Conservation (phyloP, 2,797 vertebrate species). For the Staurois parvus region DNA sequence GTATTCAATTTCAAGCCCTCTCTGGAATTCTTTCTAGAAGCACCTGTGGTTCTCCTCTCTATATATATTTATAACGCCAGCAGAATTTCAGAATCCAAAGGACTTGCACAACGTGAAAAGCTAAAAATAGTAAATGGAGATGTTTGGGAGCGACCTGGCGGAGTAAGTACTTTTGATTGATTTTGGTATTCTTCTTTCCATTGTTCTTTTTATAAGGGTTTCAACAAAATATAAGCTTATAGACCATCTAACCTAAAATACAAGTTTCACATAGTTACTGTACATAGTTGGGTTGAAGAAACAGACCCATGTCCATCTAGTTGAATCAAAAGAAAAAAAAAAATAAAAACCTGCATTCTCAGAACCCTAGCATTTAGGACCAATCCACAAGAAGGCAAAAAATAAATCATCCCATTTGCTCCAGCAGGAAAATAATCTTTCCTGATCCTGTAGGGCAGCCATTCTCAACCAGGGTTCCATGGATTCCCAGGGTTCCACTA, state of each 20-base stretch:
- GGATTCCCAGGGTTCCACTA: no score
- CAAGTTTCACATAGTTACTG: no score
- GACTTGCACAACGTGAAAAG: constrained; percentile 81
- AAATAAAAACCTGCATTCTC: no score
- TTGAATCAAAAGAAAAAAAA: no score
- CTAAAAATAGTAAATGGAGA: constrained; percentile 84
- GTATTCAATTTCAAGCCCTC: constrained; percentile 94
- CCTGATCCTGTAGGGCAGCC: no score
- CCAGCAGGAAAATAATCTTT: no score
- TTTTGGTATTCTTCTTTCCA: neutral
- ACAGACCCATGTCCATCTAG: no score
- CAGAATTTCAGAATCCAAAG: constrained; percentile 77
- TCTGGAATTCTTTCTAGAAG: constrained; percentile 93
- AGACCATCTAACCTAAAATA: neutral
- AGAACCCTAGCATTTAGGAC: no score
- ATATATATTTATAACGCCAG: constrained; percentile 95
- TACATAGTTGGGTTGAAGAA: no score
- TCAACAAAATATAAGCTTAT: neutral
- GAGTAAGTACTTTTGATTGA: constrained; percentile 80
- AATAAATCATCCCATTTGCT: no score
- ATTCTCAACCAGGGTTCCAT: no score
- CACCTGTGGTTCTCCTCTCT: constrained; percentile 89
- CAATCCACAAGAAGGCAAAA: no score
- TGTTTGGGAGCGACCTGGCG: constrained; percentile 87
- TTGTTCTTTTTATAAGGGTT: neutral